phyloP scores from a whole-genome alignment of 2,888 invertebrate species.

The Tiphia femorata region DNA sequence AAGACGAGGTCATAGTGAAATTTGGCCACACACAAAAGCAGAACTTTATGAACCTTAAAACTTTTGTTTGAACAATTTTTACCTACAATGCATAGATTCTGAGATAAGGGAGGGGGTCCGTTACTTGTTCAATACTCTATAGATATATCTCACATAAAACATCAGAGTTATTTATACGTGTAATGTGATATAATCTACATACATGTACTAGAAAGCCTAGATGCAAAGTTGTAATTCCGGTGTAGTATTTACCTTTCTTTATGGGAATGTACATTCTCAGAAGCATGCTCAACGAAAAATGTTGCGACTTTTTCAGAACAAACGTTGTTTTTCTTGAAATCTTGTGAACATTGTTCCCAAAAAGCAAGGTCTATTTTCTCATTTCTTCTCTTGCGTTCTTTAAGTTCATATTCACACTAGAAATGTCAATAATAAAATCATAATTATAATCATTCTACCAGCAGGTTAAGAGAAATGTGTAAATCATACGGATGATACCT shows the following conservation, averaged over 20 bases:
- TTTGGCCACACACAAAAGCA: too few species aligned
- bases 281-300: slow-evolving; percentile 75
- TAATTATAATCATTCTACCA: neutral
- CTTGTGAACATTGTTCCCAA: slow-evolving; percentile 75
- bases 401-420: slow-evolving; percentile 64
- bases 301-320: slow-evolving; percentile 75
- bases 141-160: neutral
- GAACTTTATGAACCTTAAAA: too few species aligned
- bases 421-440: slow-evolving; percentile 28
- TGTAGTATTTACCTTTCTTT: slow-evolving; percentile 53
- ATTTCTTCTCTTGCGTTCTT: slow-evolving; percentile 69
- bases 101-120: too few species aligned
- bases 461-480: neutral
- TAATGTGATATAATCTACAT: neutral
- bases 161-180: neutral
- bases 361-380: slow-evolving; percentile 59
- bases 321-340: slow-evolving; percentile 75
- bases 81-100: too few species aligned
- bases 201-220: too few species aligned
- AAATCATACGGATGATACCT: slow-evolving; percentile 44
- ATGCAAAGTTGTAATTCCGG: too few species aligned
- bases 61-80: too few species aligned
- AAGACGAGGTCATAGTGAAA: too few species aligned
- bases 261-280: slow-evolving; percentile 67
- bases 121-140: too few species aligned